Conservation (phyloP, 2,797 vertebrate species). For the Pantherophis vulpinus region DNA sequence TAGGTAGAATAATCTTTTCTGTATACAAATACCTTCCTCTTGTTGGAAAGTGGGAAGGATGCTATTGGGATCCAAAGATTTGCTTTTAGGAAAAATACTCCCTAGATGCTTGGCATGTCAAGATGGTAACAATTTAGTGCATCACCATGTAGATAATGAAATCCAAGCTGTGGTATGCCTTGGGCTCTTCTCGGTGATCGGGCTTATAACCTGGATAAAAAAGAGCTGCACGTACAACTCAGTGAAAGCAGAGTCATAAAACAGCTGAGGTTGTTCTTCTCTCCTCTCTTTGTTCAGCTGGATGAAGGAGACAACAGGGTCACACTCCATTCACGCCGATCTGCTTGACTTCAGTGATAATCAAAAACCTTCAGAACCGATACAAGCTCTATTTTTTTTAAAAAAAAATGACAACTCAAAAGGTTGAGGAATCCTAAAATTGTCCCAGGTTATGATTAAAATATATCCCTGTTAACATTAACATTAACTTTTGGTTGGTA, state of each 20-base stretch:
- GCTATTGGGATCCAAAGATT: not conserved
- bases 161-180: not conserved
- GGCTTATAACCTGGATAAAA: not conserved
- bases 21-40: not conserved
- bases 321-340: not conserved
- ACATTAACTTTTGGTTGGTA: not conserved
- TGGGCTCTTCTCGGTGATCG: not conserved
- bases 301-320: not conserved
- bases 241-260: not conserved
- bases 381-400: not conserved
- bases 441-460: not conserved
- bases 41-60: not conserved
- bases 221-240: not conserved
- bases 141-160: not conserved
- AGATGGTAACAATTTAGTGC: not conserved
- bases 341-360: constrained; percentile 20
- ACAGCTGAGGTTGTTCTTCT: not conserved
- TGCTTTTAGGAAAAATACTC: not conserved
- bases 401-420: not conserved
- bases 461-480: not conserved
- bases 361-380: not conserved
- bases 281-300: not conserved
- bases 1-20: no score
- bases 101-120: not conserved
- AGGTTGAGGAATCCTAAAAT: not conserved